Conservation (phyloP, 2,888 invertebrate genomes). For the Phanerotoma sp. region DNA sequence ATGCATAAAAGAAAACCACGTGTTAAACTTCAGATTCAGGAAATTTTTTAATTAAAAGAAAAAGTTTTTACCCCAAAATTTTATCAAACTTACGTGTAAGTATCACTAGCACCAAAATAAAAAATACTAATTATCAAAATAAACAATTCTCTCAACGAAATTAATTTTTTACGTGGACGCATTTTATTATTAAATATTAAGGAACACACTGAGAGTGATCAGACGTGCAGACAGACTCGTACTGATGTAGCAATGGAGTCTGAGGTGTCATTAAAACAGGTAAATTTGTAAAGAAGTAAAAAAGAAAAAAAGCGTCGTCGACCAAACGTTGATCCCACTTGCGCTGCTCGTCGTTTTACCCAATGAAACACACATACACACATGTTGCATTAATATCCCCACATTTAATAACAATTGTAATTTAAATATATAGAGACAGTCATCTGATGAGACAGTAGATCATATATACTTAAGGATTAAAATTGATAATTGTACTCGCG, state of each 20-base stretch:
- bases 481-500: constrained; percentile 9
- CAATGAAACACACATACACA: constrained; percentile 4
- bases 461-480: constrained; percentile 13
- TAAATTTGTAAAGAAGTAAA: constrained; percentile 42
- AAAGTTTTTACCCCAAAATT: background rate
- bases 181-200: constrained; percentile 40
- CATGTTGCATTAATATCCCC: background rate
- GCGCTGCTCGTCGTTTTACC: constrained; percentile 22
- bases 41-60: background rate
- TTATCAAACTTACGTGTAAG: background rate
- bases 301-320: constrained; percentile 41
- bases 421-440: background rate
- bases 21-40: background rate
- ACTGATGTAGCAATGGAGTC: constrained; percentile 41
- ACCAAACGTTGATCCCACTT: constrained; percentile 50
- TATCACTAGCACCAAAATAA: background rate
- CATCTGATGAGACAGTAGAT: constrained; percentile 12
- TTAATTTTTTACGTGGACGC: constrained; percentile 37
- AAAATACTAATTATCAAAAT: background rate
- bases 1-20: too few species aligned
- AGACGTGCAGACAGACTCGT: constrained; percentile 40
- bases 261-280: constrained; percentile 35
- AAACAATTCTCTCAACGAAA: constrained; percentile 7
- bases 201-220: constrained; percentile 32
- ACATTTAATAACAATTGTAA: background rate